These are phyloP conservation scores for Noctilio leporinus DNA, from an alignment of 2,113 vertebrate species.

Conservation along the genomic window DNA sequence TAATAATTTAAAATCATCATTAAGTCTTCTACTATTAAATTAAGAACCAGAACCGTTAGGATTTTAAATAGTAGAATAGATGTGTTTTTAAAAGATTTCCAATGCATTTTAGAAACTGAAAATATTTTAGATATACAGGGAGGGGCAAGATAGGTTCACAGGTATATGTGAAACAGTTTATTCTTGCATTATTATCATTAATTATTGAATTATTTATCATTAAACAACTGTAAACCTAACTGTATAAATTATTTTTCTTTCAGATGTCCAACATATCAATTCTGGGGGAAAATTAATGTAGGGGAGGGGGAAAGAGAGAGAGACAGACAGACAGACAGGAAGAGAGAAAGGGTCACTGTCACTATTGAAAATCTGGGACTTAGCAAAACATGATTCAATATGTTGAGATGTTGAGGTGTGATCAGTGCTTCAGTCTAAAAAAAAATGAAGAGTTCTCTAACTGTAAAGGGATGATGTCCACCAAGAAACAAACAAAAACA, in stretches of 20 bases:
- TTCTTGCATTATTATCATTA: background rate
- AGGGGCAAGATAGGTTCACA: background rate
- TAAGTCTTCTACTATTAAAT: background rate
- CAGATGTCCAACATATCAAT: background rate
- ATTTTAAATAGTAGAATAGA: background rate
- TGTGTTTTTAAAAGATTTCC: background rate
- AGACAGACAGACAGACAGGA: background rate
- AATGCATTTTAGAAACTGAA: background rate
- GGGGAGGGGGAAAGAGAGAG: background rate
- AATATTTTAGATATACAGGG: background rate
- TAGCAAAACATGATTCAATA: background rate
- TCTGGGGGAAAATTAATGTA: background rate
- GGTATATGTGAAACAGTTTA: background rate
- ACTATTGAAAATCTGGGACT: background rate
- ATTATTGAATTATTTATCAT: background rate
- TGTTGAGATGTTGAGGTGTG: background rate
- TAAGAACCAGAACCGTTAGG: background rate
- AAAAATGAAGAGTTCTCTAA: background rate
- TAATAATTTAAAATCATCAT: background rate
- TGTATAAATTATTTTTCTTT: background rate
- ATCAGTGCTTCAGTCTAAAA: background rate
- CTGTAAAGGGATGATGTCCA: background rate
- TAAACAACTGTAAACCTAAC: background rate
- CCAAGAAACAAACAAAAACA: background rate
- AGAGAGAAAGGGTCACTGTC: background rate